Conservation (phyloP, 53 echinoderm and acorn worm genomes). For the Antedon mediterranea region DNA sequence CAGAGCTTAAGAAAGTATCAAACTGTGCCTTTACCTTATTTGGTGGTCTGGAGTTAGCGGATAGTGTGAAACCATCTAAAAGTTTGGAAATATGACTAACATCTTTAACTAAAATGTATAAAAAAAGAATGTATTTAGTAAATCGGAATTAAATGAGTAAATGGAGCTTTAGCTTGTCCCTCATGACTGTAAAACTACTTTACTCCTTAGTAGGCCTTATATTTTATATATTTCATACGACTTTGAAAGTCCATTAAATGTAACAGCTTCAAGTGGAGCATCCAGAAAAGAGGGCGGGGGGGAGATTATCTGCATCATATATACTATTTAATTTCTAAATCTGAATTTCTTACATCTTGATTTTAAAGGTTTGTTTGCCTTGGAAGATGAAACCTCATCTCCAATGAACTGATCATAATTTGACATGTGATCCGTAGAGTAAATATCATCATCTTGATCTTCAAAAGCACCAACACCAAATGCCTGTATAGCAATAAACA, state of each 20-base stretch:
- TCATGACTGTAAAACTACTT: no score
- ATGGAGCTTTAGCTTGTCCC: no score
- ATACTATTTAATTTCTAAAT: no score
- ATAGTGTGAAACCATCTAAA: conserved; percentile 7
- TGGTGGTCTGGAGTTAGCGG: neutral
- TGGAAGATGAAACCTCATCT: conserved; percentile 33
- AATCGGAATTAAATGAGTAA: no score
- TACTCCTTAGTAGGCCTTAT: no score
- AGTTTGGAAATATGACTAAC: neutral
- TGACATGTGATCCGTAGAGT: conserved; percentile 50
- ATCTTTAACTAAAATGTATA: neutral
- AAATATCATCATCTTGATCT: conserved; percentile 63
- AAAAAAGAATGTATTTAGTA: no score
- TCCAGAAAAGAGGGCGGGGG: no score
- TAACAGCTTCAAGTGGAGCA: no score
- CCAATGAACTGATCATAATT: conserved; percentile 83
- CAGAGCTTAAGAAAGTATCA: no score
- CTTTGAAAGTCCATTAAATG: no score
- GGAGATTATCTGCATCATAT: no score
- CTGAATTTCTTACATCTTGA: neutral
- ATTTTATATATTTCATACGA: no score
- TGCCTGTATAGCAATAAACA: conserved; percentile 25
- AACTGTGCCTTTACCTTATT: conserved; percentile 13
- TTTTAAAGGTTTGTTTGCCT: neutral
- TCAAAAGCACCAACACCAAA: conserved; percentile 96